These are phyloP conservation scores for Acanthosepion lycidas DNA, from an alignment of 2,888 invertebrate genomes.

Conservation along the genomic window DNA sequence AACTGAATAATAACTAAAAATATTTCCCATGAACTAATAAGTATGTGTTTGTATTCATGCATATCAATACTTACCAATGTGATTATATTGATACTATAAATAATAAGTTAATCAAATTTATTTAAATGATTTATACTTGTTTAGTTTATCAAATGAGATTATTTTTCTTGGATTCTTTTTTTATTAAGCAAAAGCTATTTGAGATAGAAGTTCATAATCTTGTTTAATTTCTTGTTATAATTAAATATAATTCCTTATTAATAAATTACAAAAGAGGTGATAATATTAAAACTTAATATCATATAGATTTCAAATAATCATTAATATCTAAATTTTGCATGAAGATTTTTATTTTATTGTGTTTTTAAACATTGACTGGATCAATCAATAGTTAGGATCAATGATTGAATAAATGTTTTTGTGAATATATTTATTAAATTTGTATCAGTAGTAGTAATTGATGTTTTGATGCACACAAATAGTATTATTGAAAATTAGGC, in stretches of 20 bases:
- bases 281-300: background rate
- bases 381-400: background rate
- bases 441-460: too few species aligned
- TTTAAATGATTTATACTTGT: background rate
- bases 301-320: background rate
- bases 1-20: background rate
- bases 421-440: too few species aligned
- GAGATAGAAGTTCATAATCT: background rate
- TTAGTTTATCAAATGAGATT: background rate
- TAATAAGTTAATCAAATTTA: too few species aligned
- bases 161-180: background rate
- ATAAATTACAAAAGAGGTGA: too few species aligned
- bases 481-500: too few species aligned
- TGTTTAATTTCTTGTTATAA: background rate
- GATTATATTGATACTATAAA: background rate
- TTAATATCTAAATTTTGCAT: background rate
- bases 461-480: too few species aligned
- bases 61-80: background rate
- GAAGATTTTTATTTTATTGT: background rate
- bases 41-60: background rate
- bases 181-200: background rate
- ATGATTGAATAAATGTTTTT: background rate
- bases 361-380: background rate
- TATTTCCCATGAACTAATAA: background rate
- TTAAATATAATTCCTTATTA: background rate